Conservation (phyloP, 2,797 vertebrate genomes). For the Rhabdomys pumilio region DNA sequence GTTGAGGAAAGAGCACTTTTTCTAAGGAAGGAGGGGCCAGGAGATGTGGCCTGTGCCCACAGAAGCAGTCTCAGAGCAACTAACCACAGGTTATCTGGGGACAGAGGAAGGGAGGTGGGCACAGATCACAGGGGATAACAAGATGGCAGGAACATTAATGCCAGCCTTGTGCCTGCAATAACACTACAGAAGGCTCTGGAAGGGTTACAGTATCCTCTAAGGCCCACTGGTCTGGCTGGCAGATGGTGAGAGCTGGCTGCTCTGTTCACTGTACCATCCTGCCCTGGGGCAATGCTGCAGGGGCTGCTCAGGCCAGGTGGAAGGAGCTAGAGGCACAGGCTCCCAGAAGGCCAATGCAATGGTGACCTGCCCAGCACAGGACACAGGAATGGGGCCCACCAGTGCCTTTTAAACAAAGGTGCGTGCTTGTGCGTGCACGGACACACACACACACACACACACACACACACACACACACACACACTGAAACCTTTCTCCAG, state of each 20-base stretch:
- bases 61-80: neutral
- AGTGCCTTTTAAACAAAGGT: neutral
- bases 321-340: neutral
- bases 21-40: neutral
- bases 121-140: neutral
- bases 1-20: neutral
- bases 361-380: neutral
- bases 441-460: neutral
- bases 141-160: neutral
- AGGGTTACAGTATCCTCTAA: conserved; percentile 9
- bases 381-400: neutral
- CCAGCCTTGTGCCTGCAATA: fast-evolving
- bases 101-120: neutral
- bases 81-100: neutral
- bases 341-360: neutral
- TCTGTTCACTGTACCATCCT: conserved; percentile 47
- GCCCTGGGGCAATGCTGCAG: neutral
- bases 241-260: neutral
- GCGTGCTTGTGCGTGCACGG: fast-evolving
- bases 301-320: neutral
- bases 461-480: too few species aligned
- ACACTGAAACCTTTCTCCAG: conserved; percentile 49
- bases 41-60: neutral
- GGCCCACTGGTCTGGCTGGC: neutral
- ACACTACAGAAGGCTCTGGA: neutral